A percentile compares a stretch with the other conserved stretches of the same genome.
Conservation (phyloP, 2,888 invertebrate genomes). For the Tenthredo mesomela region DNA sequence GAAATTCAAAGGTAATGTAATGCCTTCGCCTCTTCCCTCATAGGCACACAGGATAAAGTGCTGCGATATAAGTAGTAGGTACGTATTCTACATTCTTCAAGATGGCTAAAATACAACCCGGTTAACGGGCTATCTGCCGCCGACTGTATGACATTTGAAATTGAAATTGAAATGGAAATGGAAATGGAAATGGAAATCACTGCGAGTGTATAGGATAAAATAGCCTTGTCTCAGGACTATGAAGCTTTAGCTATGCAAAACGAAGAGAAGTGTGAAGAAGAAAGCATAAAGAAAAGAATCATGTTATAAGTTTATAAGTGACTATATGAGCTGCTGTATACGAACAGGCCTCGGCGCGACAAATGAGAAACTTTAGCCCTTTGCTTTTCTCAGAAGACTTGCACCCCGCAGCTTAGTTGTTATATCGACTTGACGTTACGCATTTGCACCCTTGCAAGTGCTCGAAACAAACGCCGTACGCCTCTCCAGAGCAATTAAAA, state of each 20-base stretch:
- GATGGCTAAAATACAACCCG: neutral
- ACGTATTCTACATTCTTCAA: neutral
- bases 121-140: neutral
- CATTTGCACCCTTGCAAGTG: conserved; percentile 27
- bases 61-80: neutral
- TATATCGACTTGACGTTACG: conserved; percentile 50
- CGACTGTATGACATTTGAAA: conserved; percentile 3
- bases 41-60: neutral
- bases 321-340: neutral
- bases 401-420: conserved; percentile 33
- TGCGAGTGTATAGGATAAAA: neutral
- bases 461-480: conserved; percentile 35
- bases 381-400: neutral
- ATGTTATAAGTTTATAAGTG: neutral
- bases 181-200: neutral
- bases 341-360: neutral
- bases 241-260: neutral
- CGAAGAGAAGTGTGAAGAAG: neutral
- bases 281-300: neutral
- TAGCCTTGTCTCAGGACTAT: neutral
- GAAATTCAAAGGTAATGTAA: neutral
- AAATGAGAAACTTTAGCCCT: neutral
- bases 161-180: neutral
- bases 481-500: conserved; percentile 51
- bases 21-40: neutral